Conservation (phyloP, 2,113 vertebrate genomes). For the Dipodomys merriami region DNA sequence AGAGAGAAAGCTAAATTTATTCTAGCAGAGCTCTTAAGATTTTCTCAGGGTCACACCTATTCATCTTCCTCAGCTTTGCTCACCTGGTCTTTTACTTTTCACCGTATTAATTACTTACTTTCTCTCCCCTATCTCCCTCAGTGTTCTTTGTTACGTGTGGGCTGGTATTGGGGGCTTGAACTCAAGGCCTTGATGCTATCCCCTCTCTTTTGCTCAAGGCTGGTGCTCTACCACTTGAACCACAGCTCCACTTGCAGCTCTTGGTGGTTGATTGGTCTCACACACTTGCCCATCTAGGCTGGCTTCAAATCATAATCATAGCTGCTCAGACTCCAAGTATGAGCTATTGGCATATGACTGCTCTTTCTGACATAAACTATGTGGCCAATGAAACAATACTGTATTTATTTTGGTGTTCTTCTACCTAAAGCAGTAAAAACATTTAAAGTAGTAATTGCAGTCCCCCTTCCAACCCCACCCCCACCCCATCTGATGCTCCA, state of each 20-base stretch:
- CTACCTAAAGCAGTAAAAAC: background rate
- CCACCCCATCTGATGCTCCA: no score
- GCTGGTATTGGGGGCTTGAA: no score
- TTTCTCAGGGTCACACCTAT: slow-evolving; percentile 14
- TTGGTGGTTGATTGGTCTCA: no score
- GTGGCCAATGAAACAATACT: background rate
- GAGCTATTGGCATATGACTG: background rate
- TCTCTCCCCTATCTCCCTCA: no score
- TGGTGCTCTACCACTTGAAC: no score
- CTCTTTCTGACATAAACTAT: background rate
- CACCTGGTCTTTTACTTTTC: background rate
- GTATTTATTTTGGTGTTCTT: background rate
- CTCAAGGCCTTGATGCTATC: no score
- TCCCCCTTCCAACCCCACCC: no score
- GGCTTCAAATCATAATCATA: no score
- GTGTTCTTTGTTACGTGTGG: background rate
- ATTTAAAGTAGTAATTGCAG: background rate
- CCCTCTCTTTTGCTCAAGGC: no score
- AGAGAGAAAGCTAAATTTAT: background rate
- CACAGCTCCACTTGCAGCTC: no score
- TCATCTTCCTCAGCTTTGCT: background rate
- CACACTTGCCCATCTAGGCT: no score
- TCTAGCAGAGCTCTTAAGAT: background rate
- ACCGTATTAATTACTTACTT: background rate
- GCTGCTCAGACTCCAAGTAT: no score